phyloP scores from a whole-genome alignment of 2,888 invertebrate genomes.

The Metellina segmentata region DNA sequence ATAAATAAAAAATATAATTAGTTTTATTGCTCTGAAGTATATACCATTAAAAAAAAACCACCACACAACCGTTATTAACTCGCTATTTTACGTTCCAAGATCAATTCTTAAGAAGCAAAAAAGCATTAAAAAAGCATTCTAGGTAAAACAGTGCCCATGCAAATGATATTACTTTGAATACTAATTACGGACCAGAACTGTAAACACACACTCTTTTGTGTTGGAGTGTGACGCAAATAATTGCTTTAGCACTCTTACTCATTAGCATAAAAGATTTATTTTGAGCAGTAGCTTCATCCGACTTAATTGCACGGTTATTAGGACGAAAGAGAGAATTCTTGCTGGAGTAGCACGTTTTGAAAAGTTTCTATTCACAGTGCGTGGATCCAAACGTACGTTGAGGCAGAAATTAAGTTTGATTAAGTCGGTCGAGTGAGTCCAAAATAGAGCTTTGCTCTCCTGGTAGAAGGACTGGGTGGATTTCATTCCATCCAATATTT shows the following conservation, averaged over 20 bases:
- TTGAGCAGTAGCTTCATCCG: background rate
- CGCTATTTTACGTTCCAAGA: too few species aligned
- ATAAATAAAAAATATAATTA: too few species aligned
- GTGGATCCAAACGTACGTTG: background rate
- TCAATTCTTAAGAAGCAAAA: too few species aligned
- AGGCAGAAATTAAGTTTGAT: background rate
- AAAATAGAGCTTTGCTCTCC: background rate
- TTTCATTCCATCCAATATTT: too few species aligned
- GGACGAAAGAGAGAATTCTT: constrained; percentile 21
- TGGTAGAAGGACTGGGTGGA: too few species aligned
- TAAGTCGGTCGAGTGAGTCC: background rate
- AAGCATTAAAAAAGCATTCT: background rate
- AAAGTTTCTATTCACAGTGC: background rate
- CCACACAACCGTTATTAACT: too few species aligned
- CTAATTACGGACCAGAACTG: constrained; percentile 17
- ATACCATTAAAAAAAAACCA: too few species aligned
- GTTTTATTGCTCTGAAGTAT: too few species aligned
- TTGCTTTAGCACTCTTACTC: constrained; percentile 31
- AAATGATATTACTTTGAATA: constrained; percentile 33
- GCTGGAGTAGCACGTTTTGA: background rate
- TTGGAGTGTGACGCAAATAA: constrained; percentile 19
- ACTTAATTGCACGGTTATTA: constrained; percentile 50
- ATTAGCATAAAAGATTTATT: constrained; percentile 62
- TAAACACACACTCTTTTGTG: constrained; percentile 14
- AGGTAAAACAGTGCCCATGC: background rate